Evolutionary conservation across 2,797 vertebrate species (phyloP).

Genomic region (Lithobates pipiens): DNA sequence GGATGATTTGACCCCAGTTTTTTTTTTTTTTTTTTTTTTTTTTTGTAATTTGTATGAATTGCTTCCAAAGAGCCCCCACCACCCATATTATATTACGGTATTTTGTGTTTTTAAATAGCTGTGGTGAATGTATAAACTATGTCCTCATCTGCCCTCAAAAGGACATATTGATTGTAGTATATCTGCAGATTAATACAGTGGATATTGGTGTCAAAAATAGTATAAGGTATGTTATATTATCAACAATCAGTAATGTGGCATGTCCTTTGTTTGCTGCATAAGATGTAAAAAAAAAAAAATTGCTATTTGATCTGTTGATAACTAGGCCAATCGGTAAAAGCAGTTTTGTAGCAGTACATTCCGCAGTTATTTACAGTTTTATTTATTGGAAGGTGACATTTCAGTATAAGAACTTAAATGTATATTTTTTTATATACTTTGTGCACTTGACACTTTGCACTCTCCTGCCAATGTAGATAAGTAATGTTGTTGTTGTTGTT

Average conservation of each 20-base stretch:
- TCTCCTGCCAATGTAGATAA: conserved; percentile 26
- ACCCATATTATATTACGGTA: background rate
- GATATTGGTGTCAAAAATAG: background rate
- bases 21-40: too few relatives aligned
- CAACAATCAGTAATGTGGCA: background rate
- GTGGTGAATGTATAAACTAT: background rate
- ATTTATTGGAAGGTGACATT: conserved; percentile 45
- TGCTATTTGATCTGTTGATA: background rate
- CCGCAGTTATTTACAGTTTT: conserved; percentile 19
- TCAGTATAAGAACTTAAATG: background rate
- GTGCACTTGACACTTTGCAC: conserved; percentile 55
- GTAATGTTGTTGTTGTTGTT: background rate
- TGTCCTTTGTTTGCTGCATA: background rate
- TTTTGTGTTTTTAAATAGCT: background rate
- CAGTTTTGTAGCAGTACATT: conserved; percentile 41
- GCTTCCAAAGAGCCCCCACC: too few relatives aligned
- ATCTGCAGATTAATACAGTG: background rate
- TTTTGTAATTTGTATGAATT: too few relatives aligned
- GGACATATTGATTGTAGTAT: background rate
- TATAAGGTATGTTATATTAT: background rate
- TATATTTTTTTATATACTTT: conserved; percentile 6
- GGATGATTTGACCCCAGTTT: too few relatives aligned
- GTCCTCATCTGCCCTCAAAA: background rate
- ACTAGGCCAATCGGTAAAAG: background rate
- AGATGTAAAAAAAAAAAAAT: background rate